These are phyloP conservation scores for Drosophila melanocephala DNA, from an alignment of 2,888 invertebrate genomes.

Conservation along the genomic window DNA sequence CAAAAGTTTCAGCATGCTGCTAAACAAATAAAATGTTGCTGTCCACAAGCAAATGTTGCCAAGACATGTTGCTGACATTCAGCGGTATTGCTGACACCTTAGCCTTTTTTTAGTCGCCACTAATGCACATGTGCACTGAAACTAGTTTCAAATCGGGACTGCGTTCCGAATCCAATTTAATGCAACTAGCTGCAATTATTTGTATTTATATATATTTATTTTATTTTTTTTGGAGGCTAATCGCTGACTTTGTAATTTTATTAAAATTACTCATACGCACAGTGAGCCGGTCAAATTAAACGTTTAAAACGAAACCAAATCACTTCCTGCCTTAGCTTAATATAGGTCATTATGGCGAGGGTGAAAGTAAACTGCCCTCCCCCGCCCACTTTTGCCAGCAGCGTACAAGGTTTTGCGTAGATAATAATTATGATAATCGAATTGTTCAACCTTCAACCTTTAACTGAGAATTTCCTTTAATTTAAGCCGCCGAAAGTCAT, in stretches of 20 bases:
- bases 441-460: slow-evolving; percentile 25
- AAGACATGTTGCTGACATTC: slow-evolving; percentile 47
- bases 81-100: slow-evolving; percentile 30
- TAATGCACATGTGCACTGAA: slow-evolving; percentile 74
- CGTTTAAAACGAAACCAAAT: slow-evolving; percentile 7
- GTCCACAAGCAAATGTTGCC: slow-evolving; percentile 38
- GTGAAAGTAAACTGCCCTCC: slow-evolving; percentile 58
- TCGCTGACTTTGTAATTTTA: slow-evolving; percentile 65
- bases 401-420: neutral
- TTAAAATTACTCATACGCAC: slow-evolving; percentile 76
- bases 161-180: slow-evolving; percentile 24
- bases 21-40: slow-evolving; percentile 11
- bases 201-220: slow-evolving; percentile 11
- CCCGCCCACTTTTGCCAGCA: neutral
- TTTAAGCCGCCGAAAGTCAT: slow-evolving; percentile 39
- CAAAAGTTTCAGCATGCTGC: neutral
- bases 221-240: slow-evolving; percentile 62
- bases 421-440: neutral
- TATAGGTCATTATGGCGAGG: slow-evolving; percentile 69
- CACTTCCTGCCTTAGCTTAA: slow-evolving; percentile 57
- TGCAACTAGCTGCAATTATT: slow-evolving; percentile 20
- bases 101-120: slow-evolving; percentile 26
- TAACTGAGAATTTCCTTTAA: slow-evolving; percentile 44
- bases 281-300: slow-evolving; percentile 29
- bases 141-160: slow-evolving; percentile 69